Conservation (phyloP, 2,888 invertebrate genomes). For the Augochlorella aurata region DNA sequence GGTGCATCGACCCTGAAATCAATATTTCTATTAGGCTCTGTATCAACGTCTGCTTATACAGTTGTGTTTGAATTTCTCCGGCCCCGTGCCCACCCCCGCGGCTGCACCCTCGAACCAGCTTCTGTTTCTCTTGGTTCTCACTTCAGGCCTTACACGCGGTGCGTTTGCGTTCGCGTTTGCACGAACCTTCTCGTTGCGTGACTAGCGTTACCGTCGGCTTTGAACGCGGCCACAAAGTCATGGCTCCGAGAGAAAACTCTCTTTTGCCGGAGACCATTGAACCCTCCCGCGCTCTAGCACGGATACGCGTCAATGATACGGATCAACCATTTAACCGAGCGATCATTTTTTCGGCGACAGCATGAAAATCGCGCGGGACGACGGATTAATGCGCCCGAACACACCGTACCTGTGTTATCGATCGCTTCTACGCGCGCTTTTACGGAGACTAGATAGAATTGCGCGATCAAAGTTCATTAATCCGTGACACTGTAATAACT, state of each 20-base stretch:
- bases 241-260: constrained; percentile 61
- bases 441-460: not conserved
- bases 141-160: constrained; percentile 23
- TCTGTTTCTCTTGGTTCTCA: constrained; percentile 36
- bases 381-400: not conserved
- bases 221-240: constrained; percentile 62
- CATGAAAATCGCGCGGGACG: not conserved
- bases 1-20: constrained; percentile 73
- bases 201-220: constrained; percentile 49
- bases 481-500: too few relatives aligned
- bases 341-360: constrained; percentile 4
- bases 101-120: constrained; percentile 12
- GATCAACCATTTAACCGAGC: constrained; percentile 19
- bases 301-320: not conserved
- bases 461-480: not conserved
- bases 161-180: constrained; percentile 47
- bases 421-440: not conserved
- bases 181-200: constrained; percentile 63
- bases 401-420: not conserved
- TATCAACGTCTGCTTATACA: constrained; percentile 64
- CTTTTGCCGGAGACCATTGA: constrained; percentile 46
- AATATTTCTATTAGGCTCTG: constrained; percentile 72
- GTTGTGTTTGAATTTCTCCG: constrained; percentile 50
- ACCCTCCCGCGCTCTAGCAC: not conserved
- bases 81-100: constrained; percentile 5